Conservation (phyloP, 2,113 vertebrate species). For the Henicopernis longicauda region DNA sequence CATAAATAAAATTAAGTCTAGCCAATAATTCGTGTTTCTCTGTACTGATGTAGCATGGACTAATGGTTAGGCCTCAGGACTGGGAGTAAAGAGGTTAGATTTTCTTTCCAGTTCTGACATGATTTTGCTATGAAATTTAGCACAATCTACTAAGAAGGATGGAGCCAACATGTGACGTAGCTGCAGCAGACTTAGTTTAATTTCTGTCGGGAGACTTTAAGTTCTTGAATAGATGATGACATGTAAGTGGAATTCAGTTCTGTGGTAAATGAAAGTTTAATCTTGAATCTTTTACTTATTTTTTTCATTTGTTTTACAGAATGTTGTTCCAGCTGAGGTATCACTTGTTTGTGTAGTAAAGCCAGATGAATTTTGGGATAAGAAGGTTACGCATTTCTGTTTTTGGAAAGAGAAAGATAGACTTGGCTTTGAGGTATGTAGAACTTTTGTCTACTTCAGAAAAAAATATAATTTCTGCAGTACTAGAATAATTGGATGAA, state of each 20-base stretch:
- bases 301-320: constrained; percentile 75
- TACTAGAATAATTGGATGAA: not conserved
- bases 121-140: not conserved
- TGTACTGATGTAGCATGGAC: not conserved
- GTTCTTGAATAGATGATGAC: not conserved
- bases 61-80: not conserved
- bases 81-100: not conserved
- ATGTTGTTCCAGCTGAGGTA: constrained; percentile 97
- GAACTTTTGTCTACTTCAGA: not conserved
- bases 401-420: constrained; percentile 99
- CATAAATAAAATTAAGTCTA: not conserved
- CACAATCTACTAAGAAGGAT: not conserved
- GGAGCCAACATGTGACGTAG: not conserved
- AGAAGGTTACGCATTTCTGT: constrained; percentile 99
- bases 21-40: not conserved
- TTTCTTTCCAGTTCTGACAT: not conserved
- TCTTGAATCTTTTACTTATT: not conserved
- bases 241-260: not conserved
- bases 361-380: constrained; percentile 99
- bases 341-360: constrained; percentile 98
- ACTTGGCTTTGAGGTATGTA: constrained; percentile 93
- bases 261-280: not conserved
- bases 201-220: not conserved
- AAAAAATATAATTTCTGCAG: not conserved
- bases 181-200: not conserved